Evolutionary conservation across 2,113 vertebrate genomes (phyloP).

Genomic region (Hyaena hyaena): DNA sequence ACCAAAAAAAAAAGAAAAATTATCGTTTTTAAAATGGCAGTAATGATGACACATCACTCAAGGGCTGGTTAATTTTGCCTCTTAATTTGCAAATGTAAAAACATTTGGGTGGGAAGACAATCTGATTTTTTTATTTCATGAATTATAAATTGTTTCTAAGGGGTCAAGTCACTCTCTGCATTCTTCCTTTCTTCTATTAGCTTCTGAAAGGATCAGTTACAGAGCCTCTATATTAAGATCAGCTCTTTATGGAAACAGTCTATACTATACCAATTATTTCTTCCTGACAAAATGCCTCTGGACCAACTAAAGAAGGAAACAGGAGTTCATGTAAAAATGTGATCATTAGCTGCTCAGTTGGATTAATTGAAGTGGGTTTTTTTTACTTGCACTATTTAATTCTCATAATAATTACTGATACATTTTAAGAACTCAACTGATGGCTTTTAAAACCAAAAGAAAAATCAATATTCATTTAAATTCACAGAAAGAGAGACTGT

Average conservation of each 20-base stretch:
- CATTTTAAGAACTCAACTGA: constrained; percentile 49
- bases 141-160: constrained; percentile 42
- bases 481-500: not conserved
- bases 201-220: not conserved
- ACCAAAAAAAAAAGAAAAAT: constrained; percentile 42
- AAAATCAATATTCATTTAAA: constrained; percentile 72
- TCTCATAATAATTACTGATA: constrained; percentile 60
- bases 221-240: not conserved
- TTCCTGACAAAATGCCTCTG: not conserved
- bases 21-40: constrained; percentile 5
- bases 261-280: not conserved
- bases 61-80: not conserved
- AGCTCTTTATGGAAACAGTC: not conserved
- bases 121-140: not conserved
- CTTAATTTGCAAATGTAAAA: constrained; percentile 31
- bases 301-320: not conserved
- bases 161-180: not conserved
- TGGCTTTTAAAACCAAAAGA: constrained; percentile 66
- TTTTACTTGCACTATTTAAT: constrained; percentile 58
- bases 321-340: not conserved
- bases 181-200: not conserved
- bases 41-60: not conserved
- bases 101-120: not conserved
- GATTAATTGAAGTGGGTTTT: constrained; percentile 30
- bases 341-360: not conserved